Evolutionary conservation across 2,888 invertebrate genomes (phyloP).

Genomic region (Caenorhabditis sp.): DNA sequence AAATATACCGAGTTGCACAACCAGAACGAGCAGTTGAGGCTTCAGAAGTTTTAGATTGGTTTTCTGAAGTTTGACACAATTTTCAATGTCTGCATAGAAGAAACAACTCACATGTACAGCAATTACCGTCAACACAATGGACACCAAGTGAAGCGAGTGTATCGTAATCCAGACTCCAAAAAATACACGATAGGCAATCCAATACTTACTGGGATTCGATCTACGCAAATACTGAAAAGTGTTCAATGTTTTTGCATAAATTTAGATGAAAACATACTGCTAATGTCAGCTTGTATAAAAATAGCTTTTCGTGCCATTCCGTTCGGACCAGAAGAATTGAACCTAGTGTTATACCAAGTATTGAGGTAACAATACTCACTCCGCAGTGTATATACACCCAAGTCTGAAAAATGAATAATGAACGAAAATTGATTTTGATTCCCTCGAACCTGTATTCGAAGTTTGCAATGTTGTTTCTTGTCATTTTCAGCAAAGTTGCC

Average conservation of each 20-base stretch:
- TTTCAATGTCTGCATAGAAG: background rate
- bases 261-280: conserved; percentile 68
- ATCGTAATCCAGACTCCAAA: conserved; percentile 63
- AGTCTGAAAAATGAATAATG: conserved; percentile 58
- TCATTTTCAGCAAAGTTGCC: conserved; percentile 50
- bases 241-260: background rate
- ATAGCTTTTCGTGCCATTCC: conserved; percentile 69
- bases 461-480: conserved; percentile 57
- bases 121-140: conserved; percentile 60
- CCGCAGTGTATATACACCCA: conserved; percentile 69
- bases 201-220: conserved; percentile 65
- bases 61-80: conserved; percentile 24
- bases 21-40: conserved; percentile 67
- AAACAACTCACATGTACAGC: conserved; percentile 59
- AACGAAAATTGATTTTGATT: too few species aligned
- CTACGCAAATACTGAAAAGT: conserved; percentile 65
- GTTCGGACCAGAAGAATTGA: conserved; percentile 59
- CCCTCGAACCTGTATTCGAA: conserved; percentile 61
- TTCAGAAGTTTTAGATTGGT: conserved; percentile 49
- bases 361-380: conserved; percentile 56
- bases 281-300: conserved; percentile 67
- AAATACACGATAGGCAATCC: conserved; percentile 68
- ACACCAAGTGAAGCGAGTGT: conserved; percentile 64
- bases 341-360: conserved; percentile 68
- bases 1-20: conserved; percentile 67